Evolutionary conservation across 1,140 invertebrate species (phyloP), one percentile per base, ranked within the genome.

Genomic region (Cyclargus thomasi): DNA sequence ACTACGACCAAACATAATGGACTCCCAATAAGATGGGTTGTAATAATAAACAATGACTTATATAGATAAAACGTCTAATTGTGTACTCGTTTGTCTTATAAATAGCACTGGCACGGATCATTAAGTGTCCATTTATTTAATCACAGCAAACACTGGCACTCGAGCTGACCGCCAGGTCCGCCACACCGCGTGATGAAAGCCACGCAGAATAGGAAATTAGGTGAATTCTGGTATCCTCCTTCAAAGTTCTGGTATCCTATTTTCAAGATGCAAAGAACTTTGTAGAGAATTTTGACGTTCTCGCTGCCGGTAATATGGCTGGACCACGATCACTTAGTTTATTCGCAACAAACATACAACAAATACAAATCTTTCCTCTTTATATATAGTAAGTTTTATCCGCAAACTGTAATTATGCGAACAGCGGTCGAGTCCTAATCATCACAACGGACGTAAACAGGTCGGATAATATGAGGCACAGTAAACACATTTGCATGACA

Each of bases 401-500:
- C 29, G 29, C 29, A 0, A 29, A 8, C 39, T 16, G 14, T 14
- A 16, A 47, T 47, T 47, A 47, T 16, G 39, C 14, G 10, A 47
- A 47, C 39, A 47, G 39, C 14, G 39, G 14, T 3, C 39, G 39
- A 47, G 39, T 16, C 39, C 14, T 11, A 47, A 47, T 47, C 39
- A 47, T 47, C 39, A 47, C 14, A 16, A 8, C 39, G 14, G 6
- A 47, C 39, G 6, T 16, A 47, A 47, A 47, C 39, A 47, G 39
- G 39, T 14, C 10, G 39, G 39, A 47, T 47, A 47, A 47, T 47
- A 47, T 47, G 39, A 47, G 29, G 1, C 36, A 47, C 10, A 47
- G 11, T 47, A 47, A 67, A 64, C 53, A 70, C 64, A 53, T 14
- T 18, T 63, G 35, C 35, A 53, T 20, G 63, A 29, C 65, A 36